Evolutionary conservation across 2,888 invertebrate species (phyloP), one percentile per base, ranked within the genome.

Genomic region (Trachelus troglodyta): DNA sequence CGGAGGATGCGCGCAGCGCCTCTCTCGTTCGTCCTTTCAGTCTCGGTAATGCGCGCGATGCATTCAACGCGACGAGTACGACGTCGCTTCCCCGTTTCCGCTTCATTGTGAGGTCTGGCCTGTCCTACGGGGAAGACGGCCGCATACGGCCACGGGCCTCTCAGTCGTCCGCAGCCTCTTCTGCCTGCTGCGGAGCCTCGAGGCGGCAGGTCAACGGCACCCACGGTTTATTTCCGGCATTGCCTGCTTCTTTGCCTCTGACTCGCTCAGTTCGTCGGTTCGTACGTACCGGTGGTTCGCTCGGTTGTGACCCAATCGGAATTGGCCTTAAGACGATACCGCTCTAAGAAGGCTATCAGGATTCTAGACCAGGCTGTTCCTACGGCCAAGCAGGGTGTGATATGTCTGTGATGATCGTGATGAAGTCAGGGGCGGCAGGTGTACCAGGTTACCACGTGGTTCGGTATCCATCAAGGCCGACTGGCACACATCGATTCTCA

Each of bases 211-310:
- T 90, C 90, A 90, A 90, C 90, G 90, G 87, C 90, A 88, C 84
- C 82, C 83, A 81, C 82, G 85, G 89, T 89, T 90, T 91, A 90
- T 91, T 90, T 90, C 90, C 91, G 90, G 89, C 90, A 88, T 90
- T 87, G 87, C 83, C 85, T 87, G 79, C 81, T 82, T 81, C 68
- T 79, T 80, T 56, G 78, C 81, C 79, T 80, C 79, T 81, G 71
- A 77, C 79, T 76, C 80, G 78, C 77, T 77, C 74, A 78, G 81
- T 81, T 80, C 76, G 80, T 80, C 80, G 78, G 71, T 69, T 71
- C 80, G 56, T 56, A 56, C 56, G 23, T 56, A 56, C 23, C 56
- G 23, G 56, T 56, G 56, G 56, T 56, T 56, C 15, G 23, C 56
- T 56, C 56, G 23, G 56, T 23, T 6, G 56, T 56, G 56, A 56